These are phyloP conservation scores for Apodemia zela DNA, from an alignment of 2,888 invertebrate species.

Conservation along the genomic window DNA sequence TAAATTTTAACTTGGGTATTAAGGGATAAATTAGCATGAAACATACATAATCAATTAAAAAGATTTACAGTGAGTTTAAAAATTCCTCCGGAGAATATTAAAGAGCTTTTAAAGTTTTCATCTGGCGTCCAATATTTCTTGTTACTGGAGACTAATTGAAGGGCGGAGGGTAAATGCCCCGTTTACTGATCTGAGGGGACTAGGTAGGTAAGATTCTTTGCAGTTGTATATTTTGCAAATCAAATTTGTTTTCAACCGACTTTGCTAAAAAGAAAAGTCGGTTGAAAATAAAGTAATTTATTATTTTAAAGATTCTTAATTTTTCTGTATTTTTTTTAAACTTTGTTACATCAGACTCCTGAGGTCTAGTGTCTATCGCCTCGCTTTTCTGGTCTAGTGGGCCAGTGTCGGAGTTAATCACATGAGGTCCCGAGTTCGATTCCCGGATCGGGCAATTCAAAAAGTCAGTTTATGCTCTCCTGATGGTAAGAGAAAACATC, in stretches of 20 bases:
- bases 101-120: slow-evolving; percentile 26
- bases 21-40: not conserved
- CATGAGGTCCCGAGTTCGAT: too few species aligned
- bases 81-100: slow-evolving; percentile 15
- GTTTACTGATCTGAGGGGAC: slow-evolving; percentile 32
- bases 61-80: slow-evolving; percentile 8
- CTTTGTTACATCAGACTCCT: too few species aligned
- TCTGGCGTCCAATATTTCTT: slow-evolving; percentile 26
- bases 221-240: not conserved
- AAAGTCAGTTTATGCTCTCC: too few species aligned
- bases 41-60: slow-evolving; percentile 21
- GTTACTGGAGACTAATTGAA: slow-evolving; percentile 38
- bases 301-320: too few species aligned
- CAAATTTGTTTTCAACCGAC: not conserved
- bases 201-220: slow-evolving; percentile 15
- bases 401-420: too few species aligned
- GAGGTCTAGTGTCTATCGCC: too few species aligned
- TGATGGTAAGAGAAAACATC: too few species aligned
- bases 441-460: too few species aligned
- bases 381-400: too few species aligned
- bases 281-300: too few species aligned
- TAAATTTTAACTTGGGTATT: not conserved
- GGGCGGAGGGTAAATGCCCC: slow-evolving; percentile 46
- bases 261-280: too few species aligned
- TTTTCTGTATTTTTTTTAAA: too few species aligned